Conservation (phyloP, 2,797 vertebrate genomes). For the Limosa lapponica region DNA sequence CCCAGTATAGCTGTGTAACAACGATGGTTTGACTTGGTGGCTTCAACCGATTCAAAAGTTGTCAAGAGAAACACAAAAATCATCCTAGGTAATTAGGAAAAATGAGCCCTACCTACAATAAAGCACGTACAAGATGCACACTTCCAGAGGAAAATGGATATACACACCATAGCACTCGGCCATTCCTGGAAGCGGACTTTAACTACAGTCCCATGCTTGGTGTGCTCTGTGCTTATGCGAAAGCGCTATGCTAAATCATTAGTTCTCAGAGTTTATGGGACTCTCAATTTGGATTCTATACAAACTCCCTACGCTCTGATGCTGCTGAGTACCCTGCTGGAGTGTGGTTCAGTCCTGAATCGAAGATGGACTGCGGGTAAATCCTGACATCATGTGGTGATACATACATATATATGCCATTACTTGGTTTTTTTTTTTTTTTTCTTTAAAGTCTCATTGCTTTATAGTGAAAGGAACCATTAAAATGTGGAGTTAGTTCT, state of each 20-base stretch:
- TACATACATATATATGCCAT: neutral
- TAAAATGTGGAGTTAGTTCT: neutral
- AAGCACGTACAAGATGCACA: neutral
- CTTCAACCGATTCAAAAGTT: neutral
- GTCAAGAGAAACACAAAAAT: neutral
- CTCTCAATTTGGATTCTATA: neutral
- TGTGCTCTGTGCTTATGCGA: neutral
- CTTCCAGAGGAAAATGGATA: neutral
- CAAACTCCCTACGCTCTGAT: neutral
- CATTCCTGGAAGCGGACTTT: neutral
- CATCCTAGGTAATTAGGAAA: neutral
- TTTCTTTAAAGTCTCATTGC: neutral
- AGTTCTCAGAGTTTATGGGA: neutral
- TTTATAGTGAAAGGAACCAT: neutral
- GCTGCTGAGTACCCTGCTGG: neutral
- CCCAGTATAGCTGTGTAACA: neutral
- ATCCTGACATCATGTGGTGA: slow-evolving; percentile 1
- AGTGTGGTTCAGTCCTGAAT: neutral
- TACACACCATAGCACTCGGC: neutral
- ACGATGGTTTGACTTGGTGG: neutral
- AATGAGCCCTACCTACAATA: neutral
- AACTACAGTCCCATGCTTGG: neutral
- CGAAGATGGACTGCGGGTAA: neutral
- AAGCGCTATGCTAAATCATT: neutral
- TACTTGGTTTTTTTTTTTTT: neutral